Conservation (phyloP, 1,140 invertebrate genomes). For the Druon quercuslanigerum region DNA sequence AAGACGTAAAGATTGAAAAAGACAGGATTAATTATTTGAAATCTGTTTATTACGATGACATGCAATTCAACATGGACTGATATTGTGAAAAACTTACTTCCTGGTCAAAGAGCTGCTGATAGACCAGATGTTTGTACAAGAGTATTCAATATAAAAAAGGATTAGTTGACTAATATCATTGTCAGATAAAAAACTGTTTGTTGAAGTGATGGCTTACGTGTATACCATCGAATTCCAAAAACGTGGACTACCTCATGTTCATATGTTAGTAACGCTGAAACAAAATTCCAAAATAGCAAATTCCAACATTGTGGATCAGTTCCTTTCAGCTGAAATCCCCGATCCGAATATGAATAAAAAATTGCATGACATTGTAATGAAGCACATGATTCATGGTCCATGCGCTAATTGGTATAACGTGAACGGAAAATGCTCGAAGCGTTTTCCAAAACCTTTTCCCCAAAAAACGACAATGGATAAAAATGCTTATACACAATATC, state of each 20-base stretch:
- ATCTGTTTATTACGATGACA: neutral
- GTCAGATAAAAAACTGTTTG: slow-evolving; percentile 49
- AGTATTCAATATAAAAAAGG: slow-evolving; percentile 46
- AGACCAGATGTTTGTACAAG: slow-evolving; percentile 53
- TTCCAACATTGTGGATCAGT: slow-evolving; percentile 60
- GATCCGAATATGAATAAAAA: slow-evolving; percentile 51
- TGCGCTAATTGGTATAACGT: too few species aligned
- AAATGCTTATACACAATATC: too few species aligned
- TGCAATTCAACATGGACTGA: slow-evolving; percentile 67
- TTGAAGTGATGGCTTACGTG: slow-evolving; percentile 61
- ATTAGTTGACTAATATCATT: slow-evolving; percentile 39
- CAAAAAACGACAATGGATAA: too few species aligned
- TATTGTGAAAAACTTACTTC: slow-evolving; percentile 52
- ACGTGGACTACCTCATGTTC: too few species aligned
- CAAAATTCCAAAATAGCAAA: slow-evolving; percentile 58
- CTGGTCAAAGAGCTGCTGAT: slow-evolving; percentile 56
- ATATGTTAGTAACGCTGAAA: too few species aligned
- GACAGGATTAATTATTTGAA: slow-evolving; percentile 76
- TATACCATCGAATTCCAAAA: slow-evolving; percentile 75
- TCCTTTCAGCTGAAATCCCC: slow-evolving; percentile 72
- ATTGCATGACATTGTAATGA: slow-evolving; percentile 54
- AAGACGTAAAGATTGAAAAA: neutral
- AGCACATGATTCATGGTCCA: too few species aligned
- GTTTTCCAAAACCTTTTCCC: too few species aligned
- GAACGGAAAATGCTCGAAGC: too few species aligned